Conservation (phyloP, 1,140 invertebrate genomes). For the Conopomorpha cramerella region DNA sequence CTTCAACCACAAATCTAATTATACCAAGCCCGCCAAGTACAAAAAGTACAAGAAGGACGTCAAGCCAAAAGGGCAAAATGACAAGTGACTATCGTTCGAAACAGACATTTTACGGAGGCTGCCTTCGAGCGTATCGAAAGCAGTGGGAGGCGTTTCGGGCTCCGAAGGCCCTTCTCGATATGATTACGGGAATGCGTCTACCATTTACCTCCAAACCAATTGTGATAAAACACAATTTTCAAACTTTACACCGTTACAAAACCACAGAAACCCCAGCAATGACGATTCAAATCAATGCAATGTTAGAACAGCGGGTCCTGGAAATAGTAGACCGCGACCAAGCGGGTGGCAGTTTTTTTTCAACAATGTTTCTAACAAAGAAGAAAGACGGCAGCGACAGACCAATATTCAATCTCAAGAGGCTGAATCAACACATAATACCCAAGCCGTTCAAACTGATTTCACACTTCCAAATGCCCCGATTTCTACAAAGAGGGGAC, state of each 20-base stretch:
- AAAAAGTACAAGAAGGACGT: too few species aligned
- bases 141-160: background rate
- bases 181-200: background rate
- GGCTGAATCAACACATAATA: background rate
- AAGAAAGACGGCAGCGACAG: conserved; percentile 2
- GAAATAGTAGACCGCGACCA: background rate
- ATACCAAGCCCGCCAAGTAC: too few species aligned
- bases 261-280: background rate
- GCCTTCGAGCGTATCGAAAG: too few species aligned
- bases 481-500: conserved; percentile 13
- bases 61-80: too few species aligned
- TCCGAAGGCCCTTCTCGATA: background rate
- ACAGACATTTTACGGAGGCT: too few species aligned
- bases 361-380: conserved; percentile 3
- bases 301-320: background rate
- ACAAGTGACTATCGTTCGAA: too few species aligned
- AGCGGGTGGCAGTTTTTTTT: conserved; percentile 3
- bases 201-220: background rate
- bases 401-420: conserved; percentile 5
- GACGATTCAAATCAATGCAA: background rate
- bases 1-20: too few species aligned
- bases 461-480: conserved; percentile 10
- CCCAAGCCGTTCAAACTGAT: conserved; percentile 13
- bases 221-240: background rate
- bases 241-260: too few species aligned